These are phyloP conservation scores for Hemichromis elongatus DNA, from an alignment of 2,113 vertebrate species.

Conservation along the genomic window DNA sequence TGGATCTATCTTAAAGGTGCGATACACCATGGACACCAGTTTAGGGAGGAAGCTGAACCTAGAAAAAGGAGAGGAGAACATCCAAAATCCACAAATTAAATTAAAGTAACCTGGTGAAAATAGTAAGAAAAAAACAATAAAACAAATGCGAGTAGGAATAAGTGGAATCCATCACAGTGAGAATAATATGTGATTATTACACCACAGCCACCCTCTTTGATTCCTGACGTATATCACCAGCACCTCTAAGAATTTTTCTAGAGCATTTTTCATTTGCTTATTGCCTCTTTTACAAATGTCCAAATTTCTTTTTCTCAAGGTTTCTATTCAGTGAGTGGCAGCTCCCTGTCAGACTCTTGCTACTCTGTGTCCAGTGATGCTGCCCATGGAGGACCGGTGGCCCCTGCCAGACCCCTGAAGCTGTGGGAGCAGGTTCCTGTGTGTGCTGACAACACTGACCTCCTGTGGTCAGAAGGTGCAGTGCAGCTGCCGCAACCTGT, in stretches of 20 bases:
- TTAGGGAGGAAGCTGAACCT: not conserved
- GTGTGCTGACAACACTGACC: constrained; percentile 67
- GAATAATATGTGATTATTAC: not conserved
- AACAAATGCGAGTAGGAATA: not conserved
- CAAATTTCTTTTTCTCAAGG: constrained; percentile 46
- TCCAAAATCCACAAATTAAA: not conserved
- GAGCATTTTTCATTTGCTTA: not conserved
- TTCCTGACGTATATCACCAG: not conserved
- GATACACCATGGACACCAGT: not conserved
- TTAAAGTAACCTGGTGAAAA: too few relatives aligned
- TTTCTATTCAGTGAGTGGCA: constrained; percentile 81
- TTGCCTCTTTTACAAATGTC: not conserved
- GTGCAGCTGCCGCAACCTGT: constrained; percentile 31
- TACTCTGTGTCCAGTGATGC: constrained; percentile 78
- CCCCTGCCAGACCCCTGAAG: constrained; percentile 47
- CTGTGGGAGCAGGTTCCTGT: constrained; percentile 56
- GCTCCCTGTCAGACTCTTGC: constrained; percentile 79
- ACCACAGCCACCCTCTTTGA: not conserved
- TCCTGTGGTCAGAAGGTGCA: constrained; percentile 68
- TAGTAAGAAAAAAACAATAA: not conserved
- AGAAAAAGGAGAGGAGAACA: not conserved
- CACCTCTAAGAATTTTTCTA: too few relatives aligned
- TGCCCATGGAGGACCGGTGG: constrained; percentile 42
- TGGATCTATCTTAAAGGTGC: not conserved
- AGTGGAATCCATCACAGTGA: not conserved